Evolutionary conservation across 2,888 invertebrate genomes (phyloP).

Genomic region (Agrotis segetum): DNA sequence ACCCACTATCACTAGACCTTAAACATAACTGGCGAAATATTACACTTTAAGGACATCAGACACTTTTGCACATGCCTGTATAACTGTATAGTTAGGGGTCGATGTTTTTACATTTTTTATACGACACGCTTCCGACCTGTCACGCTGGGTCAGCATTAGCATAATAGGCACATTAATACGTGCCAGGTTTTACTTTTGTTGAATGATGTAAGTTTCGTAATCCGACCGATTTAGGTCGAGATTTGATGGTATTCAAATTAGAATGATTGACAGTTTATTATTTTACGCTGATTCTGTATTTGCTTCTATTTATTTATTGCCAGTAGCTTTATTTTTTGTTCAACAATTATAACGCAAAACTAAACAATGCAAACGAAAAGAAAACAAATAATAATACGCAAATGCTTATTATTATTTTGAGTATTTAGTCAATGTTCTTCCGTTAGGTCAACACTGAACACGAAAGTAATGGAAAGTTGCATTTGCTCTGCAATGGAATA

Average conservation of each 20-base stretch:
- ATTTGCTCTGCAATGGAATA: background rate
- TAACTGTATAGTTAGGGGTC: conserved; percentile 22
- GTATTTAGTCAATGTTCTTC: background rate
- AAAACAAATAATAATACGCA: background rate
- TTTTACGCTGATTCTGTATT: conserved; percentile 17
- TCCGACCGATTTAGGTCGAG: conserved; percentile 40
- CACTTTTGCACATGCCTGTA: conserved; percentile 27
- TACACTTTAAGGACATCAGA: background rate
- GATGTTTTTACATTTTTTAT: conserved; percentile 47
- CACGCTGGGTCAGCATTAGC: conserved; percentile 69
- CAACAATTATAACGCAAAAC: background rate
- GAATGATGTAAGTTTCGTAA: conserved; percentile 44
- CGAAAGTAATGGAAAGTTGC: background rate
- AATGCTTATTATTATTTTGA: conserved; percentile 14
- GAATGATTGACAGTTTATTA: conserved; percentile 38
- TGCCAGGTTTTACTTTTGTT: conserved; percentile 65
- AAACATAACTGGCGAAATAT: no score
- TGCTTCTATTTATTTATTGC: background rate
- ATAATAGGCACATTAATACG: conserved; percentile 76
- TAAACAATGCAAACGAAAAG: no score
- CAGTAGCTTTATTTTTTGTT: background rate
- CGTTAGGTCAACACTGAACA: background rate
- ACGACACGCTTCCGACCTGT: conserved; percentile 56
- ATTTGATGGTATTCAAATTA: conserved; percentile 44
- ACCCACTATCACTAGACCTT: no score